Evolutionary conservation across 2,888 invertebrate genomes (phyloP), one percentile per base, ranked within the genome.

Genomic region (Lycophotia porphyrea): DNA sequence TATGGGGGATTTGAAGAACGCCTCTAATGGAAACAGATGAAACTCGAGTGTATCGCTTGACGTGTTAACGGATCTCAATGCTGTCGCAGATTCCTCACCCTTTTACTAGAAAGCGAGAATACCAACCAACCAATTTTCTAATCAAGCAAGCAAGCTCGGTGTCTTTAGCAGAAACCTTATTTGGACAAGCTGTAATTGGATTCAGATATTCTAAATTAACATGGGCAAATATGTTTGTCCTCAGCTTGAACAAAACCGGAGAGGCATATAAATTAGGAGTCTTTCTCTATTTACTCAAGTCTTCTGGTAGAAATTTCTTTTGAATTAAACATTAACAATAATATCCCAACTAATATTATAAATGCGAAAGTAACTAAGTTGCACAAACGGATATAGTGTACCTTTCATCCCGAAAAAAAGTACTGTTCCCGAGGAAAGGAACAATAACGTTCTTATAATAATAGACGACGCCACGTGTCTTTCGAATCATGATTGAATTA

Each of bases 161-260:
- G 31, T 61, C 42, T 34, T 71, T 27, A 42, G 24, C 78, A 68
- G 55, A 58, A 66, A 47, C 36, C 47, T 68, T 58, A 47, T 58
- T 78, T 70, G 47, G 24, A 49, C 69, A 47, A 34, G 13, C 39
- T 24, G 39, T 78, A 78, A 69, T 60, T 78, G 47, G 70, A 18
- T 60, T 60, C 47, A 34, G 58, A 49, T 78, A 58, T 60, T 58
- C 44, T 39, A 9, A 60, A 69, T 49, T 60, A 76, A 39, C 44
- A 47, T 5, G n/a, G 5, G 55, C 31, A 78, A 67, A 75, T 75
- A 36, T 74, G 11, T 74, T 75, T 75, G n/a, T 49, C n/a, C 31
- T 39, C n/a, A 21, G 58, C 18, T 44, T 44, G 8, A 49, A 27
- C 4, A 44, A 24, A 44, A 44, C 9, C 36, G 18, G 44, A 58